Evolutionary conservation across 2,888 invertebrate species (phyloP).

Genomic region (Noctua fimbriata): DNA sequence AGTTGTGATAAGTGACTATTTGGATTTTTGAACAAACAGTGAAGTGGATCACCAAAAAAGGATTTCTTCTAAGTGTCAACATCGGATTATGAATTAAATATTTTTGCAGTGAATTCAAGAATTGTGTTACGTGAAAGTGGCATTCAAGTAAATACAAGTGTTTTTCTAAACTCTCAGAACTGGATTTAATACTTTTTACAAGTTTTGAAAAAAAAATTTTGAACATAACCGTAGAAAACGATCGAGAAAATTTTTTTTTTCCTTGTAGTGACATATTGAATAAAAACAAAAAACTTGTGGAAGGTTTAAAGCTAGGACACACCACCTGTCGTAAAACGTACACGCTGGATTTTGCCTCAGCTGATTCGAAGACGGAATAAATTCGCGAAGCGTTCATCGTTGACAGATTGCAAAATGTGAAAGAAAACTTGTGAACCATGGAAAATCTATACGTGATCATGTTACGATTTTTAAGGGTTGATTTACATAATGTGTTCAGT

Average conservation of each 20-base stretch:
- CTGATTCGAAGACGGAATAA: conserved; percentile 78
- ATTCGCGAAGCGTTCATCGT: conserved; percentile 80
- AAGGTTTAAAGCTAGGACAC: conserved; percentile 68
- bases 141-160: conserved; percentile 79
- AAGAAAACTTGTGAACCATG: conserved; percentile 52
- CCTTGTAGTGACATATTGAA: not conserved
- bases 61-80: conserved; percentile 84
- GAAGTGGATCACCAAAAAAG: conserved; percentile 86
- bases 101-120: conserved; percentile 76
- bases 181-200: conserved; percentile 72
- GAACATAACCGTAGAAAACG: conserved; percentile 21
- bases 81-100: conserved; percentile 82
- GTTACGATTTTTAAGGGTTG: conserved; percentile 39
- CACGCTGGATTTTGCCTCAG: conserved; percentile 79
- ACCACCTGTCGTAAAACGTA: conserved; percentile 76
- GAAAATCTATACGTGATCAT: conserved; percentile 27
- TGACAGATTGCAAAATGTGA: conserved; percentile 40
- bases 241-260: not conserved
- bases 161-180: conserved; percentile 69
- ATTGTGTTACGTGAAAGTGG: conserved; percentile 80
- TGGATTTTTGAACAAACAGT: conserved; percentile 84
- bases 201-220: conserved; percentile 61
- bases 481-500: conserved; percentile 32
- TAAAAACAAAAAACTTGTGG: conserved; percentile 61
- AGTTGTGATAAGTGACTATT: conserved; percentile 86